These are phyloP conservation scores for Sebastes minor DNA, from an alignment of 2,797 vertebrate genomes.

Conservation along the genomic window DNA sequence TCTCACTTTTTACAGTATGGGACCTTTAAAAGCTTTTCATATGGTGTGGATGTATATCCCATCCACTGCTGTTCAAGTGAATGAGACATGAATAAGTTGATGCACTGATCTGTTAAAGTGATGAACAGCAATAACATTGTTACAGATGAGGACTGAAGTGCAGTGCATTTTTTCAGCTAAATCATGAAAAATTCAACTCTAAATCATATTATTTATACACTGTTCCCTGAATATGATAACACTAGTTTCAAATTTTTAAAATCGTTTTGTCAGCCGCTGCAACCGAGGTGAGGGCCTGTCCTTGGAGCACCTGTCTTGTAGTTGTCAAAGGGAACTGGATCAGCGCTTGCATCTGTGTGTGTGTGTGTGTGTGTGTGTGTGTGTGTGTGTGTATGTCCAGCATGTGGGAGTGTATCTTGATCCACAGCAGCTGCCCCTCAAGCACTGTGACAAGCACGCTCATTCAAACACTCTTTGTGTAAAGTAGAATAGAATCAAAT, in stretches of 20 bases:
- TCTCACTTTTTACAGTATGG: no score
- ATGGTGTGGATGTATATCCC: not conserved
- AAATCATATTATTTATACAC: not conserved
- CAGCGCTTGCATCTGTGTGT: not conserved
- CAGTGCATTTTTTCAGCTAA: not conserved
- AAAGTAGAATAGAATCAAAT: conserved; percentile 51
- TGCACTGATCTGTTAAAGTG: not conserved
- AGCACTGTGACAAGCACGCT: conserved; percentile 40
- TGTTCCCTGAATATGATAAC: not conserved
- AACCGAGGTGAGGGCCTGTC: conserved; percentile 17
- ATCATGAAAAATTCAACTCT: not conserved
- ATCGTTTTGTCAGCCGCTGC: not conserved
- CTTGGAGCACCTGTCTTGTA: conserved; percentile 58
- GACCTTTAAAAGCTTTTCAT: not conserved
- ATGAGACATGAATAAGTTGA: not conserved
- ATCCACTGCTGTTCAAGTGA: not conserved
- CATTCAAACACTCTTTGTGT: conserved; percentile 47
- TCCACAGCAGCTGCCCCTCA: conserved; percentile 62
- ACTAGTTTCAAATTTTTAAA: not conserved
- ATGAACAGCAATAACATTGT: not conserved
- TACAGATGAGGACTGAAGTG: not conserved
- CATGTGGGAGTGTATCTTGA: conserved; percentile 40
- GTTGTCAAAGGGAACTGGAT: conserved; percentile 39
- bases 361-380: not conserved
- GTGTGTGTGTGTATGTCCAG: not conserved